Percentiles rank a stretch among this genome's conserved stretches.
phyloP scores from a whole-genome alignment of 2,888 invertebrate species.

The Ichneumoninae sp. region DNA sequence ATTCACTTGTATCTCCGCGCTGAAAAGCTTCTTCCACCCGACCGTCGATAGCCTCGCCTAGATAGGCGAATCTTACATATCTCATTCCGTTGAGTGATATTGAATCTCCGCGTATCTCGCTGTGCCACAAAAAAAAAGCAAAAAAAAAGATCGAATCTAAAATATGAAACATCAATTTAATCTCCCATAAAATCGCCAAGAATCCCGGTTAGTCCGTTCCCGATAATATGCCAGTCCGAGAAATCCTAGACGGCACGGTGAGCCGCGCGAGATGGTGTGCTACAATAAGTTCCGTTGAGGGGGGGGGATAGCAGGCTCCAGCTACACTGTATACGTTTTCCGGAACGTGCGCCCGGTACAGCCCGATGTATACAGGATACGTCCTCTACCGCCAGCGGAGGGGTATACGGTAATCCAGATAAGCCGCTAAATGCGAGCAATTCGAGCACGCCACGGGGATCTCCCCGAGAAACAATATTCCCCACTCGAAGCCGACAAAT shows the following conservation, averaged over 20 bases:
- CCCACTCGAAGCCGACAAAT: conserved; percentile 74
- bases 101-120: neutral
- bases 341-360: conserved; percentile 52
- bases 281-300: conserved; percentile 52
- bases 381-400: conserved; percentile 36
- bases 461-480: conserved; percentile 77
- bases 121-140: too few relatives aligned
- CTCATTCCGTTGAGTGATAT: neutral
- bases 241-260: neutral
- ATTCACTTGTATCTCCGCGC: neutral
- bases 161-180: neutral
- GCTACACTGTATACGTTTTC: conserved; percentile 36
- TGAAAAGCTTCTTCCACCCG: neutral
- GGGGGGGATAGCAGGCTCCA: neutral
- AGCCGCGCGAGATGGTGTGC: conserved; percentile 35
- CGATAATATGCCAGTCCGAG: neutral
- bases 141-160: neutral
- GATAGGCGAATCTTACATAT: neutral
- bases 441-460: conserved; percentile 73
- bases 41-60: neutral
- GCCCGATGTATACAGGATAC: conserved; percentile 35
- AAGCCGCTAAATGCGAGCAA: conserved; percentile 80
- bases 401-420: conserved; percentile 77
- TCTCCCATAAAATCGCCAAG: neutral
- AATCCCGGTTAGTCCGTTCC: neutral